Base-by-base conservation (phyloP, 1,140 invertebrate genomes). In the Wasmannia auropunctata region DNA sequence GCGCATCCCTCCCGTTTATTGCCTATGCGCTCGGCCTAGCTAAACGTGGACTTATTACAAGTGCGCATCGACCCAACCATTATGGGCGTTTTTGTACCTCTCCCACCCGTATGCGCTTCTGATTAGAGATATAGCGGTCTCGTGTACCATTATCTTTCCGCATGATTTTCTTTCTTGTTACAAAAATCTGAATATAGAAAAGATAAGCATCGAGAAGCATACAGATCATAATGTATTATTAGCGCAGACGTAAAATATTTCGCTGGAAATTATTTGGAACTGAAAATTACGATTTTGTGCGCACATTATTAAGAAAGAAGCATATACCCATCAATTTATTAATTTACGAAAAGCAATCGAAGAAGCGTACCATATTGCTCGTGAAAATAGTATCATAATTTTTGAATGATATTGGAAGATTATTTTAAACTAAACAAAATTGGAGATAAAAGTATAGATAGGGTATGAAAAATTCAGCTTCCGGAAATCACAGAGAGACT, bases 21-120 rank as follows among this genome's bases (percentile, higher is more conserved):
- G 65, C 40, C 56, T 77, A 74, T 58, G 6, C 22, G 37, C 54
- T 3, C 67, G 37, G 46, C 49, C 40, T 22, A 25, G 70, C 25
- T 84, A 83, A 89, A 89, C 56, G 58, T 40, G 40, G 22, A 85
- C 70, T 86, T 89, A 86, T 88, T 88, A 77, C 60, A 62, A 83
- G 75, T 80, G 37, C 56, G 58, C 63, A 86, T 89, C 70, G 76
- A 83, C 63, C 80, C 46, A 22, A 51, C 7, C 22, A 80, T 72
- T 58, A 51, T 34, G 51, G 3, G 1, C 7, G 0, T 43, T 54
- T 75, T 60, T 65, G n/a, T 51, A 51, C n/a, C 28, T 11, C 37
- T 11, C 14, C 11, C 14, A 3, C 19, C 6, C 19, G 19, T 62
- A n/a, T n/a, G 25, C 79, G 14, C 25, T 80, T 51, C 22, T 69